Base-by-base conservation (phyloP, 1,140 invertebrate genomes). In the Ylistrum balloti region DNA sequence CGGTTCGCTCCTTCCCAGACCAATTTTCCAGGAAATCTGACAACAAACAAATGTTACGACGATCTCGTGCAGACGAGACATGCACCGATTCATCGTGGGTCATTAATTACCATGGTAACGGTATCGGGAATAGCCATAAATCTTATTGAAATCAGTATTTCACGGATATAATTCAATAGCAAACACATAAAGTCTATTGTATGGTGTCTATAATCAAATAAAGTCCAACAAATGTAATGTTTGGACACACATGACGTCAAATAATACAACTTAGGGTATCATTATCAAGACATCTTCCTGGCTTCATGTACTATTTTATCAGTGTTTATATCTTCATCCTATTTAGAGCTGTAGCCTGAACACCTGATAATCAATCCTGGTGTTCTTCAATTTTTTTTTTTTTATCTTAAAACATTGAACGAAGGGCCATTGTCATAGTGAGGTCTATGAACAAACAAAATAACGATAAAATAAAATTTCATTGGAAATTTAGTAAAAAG, bases 1-100 rank as follows among this genome's bases (percentile, higher is more conserved):
- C 56, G 15, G 56, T 74, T 74, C 56, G 56, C 56, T 74, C 56
- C 56, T 74, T 74, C 56, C 56, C 56, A 74, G 56, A n/a, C 56
- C 17, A 74, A 74, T 74, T 74, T 74, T 74, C 56, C 56, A n/a
- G 56, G 56, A 74, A 74, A 74, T 3, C 56, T 74, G 56, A 74
- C 56, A 74, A 74, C 56, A 74, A 74, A 74, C 56, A 74, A n/a
- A n/a, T 74, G n/a, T 74, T 28, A 2, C n/a, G 56, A 74, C 56
- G 56, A 74, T 74, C 56, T 74, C 22, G 56, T 28, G 56, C 56
- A 74, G 56, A 74, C 56, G 56, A 74, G n/a, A 74, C 56, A 74
- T 74, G 56, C 17, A 17, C 17, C 56, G 17, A 74, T 28, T 0
- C 5, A 28, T 74, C 3, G 22, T 5, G 28, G 56, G 56, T 74